These are phyloP conservation scores for Carduelis carduelis DNA, from an alignment of 2,797 vertebrate genomes.

Conservation along the genomic window DNA sequence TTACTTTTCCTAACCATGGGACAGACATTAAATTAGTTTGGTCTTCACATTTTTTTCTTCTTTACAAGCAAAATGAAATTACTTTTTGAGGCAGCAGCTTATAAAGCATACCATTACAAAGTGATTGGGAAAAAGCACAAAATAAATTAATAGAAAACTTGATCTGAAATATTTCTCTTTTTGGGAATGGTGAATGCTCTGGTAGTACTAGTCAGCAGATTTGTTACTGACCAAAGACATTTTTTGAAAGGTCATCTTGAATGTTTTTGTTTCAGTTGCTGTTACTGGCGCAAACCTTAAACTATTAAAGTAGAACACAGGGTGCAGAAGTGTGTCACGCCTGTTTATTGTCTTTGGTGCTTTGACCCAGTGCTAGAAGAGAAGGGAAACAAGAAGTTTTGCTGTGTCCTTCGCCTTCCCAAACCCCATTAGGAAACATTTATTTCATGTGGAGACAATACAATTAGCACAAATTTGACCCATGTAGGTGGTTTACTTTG, in stretches of 20 bases:
- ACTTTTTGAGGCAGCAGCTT: background rate
- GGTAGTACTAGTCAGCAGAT: background rate
- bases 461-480: background rate
- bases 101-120: background rate
- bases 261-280: background rate
- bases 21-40: background rate
- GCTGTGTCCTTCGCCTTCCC: background rate
- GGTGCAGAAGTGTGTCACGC: background rate
- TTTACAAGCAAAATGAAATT: background rate
- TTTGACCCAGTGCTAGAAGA: background rate
- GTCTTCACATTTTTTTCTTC: background rate
- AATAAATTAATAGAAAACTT: background rate
- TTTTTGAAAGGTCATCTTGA: constrained; percentile 4
- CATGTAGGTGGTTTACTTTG: background rate
- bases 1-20: background rate
- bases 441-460: background rate
- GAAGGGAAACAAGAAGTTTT: background rate
- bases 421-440: background rate
- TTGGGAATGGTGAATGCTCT: background rate
- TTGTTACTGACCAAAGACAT: background rate
- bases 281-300: background rate
- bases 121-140: background rate
- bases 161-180: background rate
- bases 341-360: background rate
- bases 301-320: background rate